Evolutionary conservation across 2,113 vertebrate genomes (phyloP).

Genomic region (Centropus bengalensis): DNA sequence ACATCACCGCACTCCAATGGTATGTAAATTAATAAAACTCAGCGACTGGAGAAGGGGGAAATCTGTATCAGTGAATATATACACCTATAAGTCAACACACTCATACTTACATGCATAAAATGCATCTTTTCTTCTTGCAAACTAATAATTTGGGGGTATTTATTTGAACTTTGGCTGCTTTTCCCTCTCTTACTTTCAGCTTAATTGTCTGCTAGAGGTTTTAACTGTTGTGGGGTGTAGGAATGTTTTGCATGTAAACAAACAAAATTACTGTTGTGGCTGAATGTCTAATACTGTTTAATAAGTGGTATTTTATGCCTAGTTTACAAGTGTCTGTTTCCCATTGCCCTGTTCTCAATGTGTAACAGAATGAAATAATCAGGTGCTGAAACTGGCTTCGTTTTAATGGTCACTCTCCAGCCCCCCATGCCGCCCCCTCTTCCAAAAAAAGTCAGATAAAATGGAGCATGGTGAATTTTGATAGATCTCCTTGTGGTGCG

Average conservation of each 20-base stretch:
- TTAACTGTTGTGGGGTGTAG: constrained; percentile 32
- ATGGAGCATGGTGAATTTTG: constrained; percentile 75
- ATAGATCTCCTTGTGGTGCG: constrained; percentile 56
- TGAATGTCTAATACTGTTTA: constrained; percentile 20
- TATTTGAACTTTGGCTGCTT: constrained; percentile 55
- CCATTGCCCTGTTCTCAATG: constrained; percentile 64
- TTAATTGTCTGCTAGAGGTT: constrained; percentile 46
- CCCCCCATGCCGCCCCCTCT: constrained; percentile 24
- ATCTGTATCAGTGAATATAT: constrained; percentile 55
- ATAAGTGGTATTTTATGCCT: constrained; percentile 39
- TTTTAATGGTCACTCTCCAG: constrained; percentile 62
- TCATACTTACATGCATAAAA: constrained; percentile 14
- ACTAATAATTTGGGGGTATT: constrained; percentile 45
- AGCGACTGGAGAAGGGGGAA: constrained; percentile 59
- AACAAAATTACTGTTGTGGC: constrained; percentile 63
- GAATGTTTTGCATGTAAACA: constrained; percentile 70
- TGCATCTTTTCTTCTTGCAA: constrained; percentile 31
- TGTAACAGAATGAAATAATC: constrained; percentile 76
- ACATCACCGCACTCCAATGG: constrained; percentile 75
- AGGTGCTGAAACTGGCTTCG: constrained; percentile 71
- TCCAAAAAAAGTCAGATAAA: constrained; percentile 75
- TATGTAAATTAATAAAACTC: constrained; percentile 84
- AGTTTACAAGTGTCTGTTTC: constrained; percentile 66
- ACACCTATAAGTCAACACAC: background rate
- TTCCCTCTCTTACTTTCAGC: constrained; percentile 35